Base-by-base conservation (phyloP, 1,140 invertebrate genomes). In the Megalonaias nervosa region DNA sequence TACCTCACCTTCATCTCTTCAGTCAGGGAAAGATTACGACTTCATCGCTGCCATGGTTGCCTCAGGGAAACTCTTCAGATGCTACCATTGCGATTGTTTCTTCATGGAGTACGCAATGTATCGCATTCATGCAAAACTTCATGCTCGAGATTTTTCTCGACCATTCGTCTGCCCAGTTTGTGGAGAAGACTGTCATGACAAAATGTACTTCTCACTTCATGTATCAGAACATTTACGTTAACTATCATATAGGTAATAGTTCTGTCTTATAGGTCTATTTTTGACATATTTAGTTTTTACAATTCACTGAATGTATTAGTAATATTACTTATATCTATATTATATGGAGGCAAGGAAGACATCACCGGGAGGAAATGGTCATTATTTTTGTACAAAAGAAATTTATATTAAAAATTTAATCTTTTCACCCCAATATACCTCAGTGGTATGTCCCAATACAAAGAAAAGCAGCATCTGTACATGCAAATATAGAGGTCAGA, bases 71-170 rank as follows among this genome's bases (percentile, higher is more conserved):
- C 81, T 89, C 72, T 89, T 86, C 74, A 86, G 83, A 26, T 89
- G 88, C 76, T 81, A 82, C 17, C 84, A 82, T 72, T 89, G 88
- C 61, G 86, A 87, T 56, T 86, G 87, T 67, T 89, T 86, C 67
- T 89, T 88, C 80, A 82, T 85, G 3, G 88, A 89, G 68, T 88
- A 86, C 67, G 85, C 86, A 21, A 88, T 89, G 88, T 88, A 85
- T 62, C 80, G 84, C 16, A 83, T 88, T 21, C 88, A 89, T 70
- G 80, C 86, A 48, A 88, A 89, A 74, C 62, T 87, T 67, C 88
- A 89, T 69, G 75, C 79, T 60, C 81, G 75, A 16, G 86, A 87
- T 72, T 59, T 55, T 16, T 67, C 71, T 12, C 77, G 79, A 19
- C 88, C 88, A 3, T 89, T 88, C 69, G 67, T 84, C 21, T 89